Evolutionary conservation across 2,113 vertebrate genomes (phyloP).

Genomic region (Prunella fulvescens): DNA sequence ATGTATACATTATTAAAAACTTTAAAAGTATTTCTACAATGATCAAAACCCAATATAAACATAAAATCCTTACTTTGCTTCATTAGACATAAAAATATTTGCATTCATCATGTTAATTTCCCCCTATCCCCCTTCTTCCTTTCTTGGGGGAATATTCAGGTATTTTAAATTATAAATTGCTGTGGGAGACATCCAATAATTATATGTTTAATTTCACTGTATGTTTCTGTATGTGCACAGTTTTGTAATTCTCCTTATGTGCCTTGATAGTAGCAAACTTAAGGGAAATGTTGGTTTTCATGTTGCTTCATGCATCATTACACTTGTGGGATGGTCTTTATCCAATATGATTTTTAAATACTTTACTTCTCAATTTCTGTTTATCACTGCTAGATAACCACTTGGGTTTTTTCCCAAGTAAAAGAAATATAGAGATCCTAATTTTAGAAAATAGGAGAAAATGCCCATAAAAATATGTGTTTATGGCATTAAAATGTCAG

Average conservation of each 20-base stretch:
- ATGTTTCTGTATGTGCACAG: background rate
- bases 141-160: background rate
- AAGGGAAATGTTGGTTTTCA: background rate
- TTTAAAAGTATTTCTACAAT: background rate
- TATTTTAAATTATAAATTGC: background rate
- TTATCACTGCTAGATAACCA: background rate
- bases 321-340: background rate
- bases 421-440: background rate
- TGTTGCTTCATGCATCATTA: background rate
- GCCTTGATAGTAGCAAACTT: background rate
- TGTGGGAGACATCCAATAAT: background rate
- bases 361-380: background rate
- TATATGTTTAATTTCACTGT: background rate
- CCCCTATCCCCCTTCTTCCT: fast-evolving
- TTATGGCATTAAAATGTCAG: background rate
- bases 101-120: background rate
- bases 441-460: background rate
- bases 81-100: background rate
- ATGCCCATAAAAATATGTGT: background rate
- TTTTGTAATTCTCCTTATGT: background rate
- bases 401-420: background rate
- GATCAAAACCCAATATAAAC: background rate
- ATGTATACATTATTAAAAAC: background rate
- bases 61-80: background rate
- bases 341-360: background rate